A percentile compares a stretch with the other conserved stretches of the same genome.
These are phyloP conservation scores for Dione vanillae DNA, from an alignment of 2,888 invertebrate species.

Conservation along the genomic window DNA sequence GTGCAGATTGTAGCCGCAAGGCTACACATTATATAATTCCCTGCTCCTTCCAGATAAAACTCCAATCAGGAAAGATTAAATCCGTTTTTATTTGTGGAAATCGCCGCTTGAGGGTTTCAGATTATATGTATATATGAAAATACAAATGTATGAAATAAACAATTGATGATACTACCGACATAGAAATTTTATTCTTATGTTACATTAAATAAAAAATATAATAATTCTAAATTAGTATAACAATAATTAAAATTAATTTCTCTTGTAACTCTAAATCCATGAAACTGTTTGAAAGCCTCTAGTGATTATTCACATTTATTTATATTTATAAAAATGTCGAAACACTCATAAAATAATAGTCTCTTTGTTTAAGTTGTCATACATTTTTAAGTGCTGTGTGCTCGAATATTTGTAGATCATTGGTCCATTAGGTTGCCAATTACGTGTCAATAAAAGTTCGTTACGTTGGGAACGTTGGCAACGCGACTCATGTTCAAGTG, in stretches of 20 bases:
- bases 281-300: neutral
- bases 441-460: slow-evolving; percentile 42
- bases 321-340: neutral
- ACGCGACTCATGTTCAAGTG: slow-evolving; percentile 33
- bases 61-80: slow-evolving; percentile 76
- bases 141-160: too few relatives aligned
- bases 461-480: slow-evolving; percentile 42
- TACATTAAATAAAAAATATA: neutral
- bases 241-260: neutral
- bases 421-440: slow-evolving; percentile 31
- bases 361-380: slow-evolving; percentile 9
- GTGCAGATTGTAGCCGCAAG: slow-evolving; percentile 42
- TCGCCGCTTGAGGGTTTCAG: slow-evolving; percentile 60
- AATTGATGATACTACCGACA: too few relatives aligned
- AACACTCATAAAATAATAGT: slow-evolving; percentile 7
- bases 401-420: slow-evolving; percentile 21
- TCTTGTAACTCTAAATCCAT: neutral
- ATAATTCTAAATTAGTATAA: neutral
- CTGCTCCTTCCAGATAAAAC: slow-evolving; percentile 54
- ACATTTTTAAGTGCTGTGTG: neutral
- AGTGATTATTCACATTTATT: slow-evolving; percentile 2
- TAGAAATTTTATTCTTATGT: neutral
- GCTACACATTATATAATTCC: slow-evolving; percentile 50
- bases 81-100: slow-evolving; percentile 74
- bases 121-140: slow-evolving; percentile 43